These are phyloP conservation scores for Hypselothyrea guttata DNA, from an alignment of 2,888 invertebrate genomes.

Conservation along the genomic window DNA sequence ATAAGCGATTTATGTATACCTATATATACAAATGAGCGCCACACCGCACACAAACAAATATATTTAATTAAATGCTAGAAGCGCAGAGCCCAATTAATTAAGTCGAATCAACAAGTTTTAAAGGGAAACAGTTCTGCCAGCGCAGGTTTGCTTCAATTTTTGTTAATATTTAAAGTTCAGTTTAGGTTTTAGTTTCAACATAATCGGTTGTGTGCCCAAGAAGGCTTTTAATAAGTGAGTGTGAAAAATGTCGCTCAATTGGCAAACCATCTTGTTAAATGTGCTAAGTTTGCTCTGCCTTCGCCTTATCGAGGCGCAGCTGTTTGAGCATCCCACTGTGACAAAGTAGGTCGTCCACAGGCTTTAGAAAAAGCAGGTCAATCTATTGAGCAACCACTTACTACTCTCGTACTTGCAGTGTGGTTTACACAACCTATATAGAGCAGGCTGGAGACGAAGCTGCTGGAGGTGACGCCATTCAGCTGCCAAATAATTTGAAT, in stretches of 20 bases:
- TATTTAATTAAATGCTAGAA: constrained; percentile 25
- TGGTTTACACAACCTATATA: constrained; percentile 34
- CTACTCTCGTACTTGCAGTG: constrained; percentile 41
- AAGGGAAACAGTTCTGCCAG: background rate
- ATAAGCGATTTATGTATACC: constrained; percentile 35
- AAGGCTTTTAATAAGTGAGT: background rate
- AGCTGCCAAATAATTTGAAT: constrained; percentile 39
- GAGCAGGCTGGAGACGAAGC: background rate
- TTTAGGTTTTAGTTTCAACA: constrained; percentile 36
- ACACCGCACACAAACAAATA: constrained; percentile 10
- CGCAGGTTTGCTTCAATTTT: constrained; percentile 24
- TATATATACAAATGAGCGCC: constrained; percentile 12
- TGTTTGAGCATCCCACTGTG: constrained; percentile 60
- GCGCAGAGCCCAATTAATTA: constrained; percentile 14
- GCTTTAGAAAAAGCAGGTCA: constrained; percentile 43
- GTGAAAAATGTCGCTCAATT: constrained; percentile 45
- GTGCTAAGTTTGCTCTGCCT: constrained; percentile 23
- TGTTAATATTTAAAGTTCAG: constrained; percentile 6
- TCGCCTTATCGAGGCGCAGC: constrained; percentile 32
- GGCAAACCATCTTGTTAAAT: constrained; percentile 36
- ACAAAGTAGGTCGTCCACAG: constrained; percentile 62
- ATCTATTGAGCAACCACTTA: constrained; percentile 46
- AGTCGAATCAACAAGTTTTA: constrained; percentile 20
- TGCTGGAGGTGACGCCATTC: constrained; percentile 20
- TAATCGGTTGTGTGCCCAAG: constrained; percentile 30